Conservation (phyloP, 2,888 invertebrate genomes). For the Malthinus seriepunctatus region DNA sequence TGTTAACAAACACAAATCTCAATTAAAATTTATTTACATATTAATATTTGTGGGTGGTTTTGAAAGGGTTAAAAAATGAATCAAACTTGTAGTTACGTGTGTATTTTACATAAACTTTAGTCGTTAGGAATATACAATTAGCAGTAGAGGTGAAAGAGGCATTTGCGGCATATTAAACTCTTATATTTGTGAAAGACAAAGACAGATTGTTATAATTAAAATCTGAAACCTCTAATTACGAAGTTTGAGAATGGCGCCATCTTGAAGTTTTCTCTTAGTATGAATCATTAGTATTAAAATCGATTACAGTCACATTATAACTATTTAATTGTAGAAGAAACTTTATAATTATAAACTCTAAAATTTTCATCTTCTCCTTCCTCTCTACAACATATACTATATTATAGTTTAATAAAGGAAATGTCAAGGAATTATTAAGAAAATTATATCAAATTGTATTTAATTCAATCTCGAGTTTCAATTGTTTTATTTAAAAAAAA, state of each 20-base stretch:
- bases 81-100: conserved; percentile 28
- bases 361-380: no score
- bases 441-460: no score
- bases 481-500: no score
- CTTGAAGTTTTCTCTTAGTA: conserved; percentile 44
- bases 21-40: no score
- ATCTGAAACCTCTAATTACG: conserved; percentile 50
- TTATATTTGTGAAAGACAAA: conserved; percentile 42
- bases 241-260: conserved; percentile 47
- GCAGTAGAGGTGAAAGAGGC: conserved; percentile 38
- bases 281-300: conserved; percentile 29
- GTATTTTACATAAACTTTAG: conserved; percentile 31
- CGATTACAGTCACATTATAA: conserved; percentile 21
- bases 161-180: conserved; percentile 34
- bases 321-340: neutral
- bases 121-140: conserved; percentile 34
- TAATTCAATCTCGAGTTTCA: no score
- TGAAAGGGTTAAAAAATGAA: conserved; percentile 21
- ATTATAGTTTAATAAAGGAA: no score
- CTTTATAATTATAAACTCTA: no score
- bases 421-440: no score
- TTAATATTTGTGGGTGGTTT: no score
- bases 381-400: no score
- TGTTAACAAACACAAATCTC: no score
- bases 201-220: conserved; percentile 46